Base-by-base conservation (phyloP, 1,140 invertebrate species). In the Choristoneura fumiferana region DNA sequence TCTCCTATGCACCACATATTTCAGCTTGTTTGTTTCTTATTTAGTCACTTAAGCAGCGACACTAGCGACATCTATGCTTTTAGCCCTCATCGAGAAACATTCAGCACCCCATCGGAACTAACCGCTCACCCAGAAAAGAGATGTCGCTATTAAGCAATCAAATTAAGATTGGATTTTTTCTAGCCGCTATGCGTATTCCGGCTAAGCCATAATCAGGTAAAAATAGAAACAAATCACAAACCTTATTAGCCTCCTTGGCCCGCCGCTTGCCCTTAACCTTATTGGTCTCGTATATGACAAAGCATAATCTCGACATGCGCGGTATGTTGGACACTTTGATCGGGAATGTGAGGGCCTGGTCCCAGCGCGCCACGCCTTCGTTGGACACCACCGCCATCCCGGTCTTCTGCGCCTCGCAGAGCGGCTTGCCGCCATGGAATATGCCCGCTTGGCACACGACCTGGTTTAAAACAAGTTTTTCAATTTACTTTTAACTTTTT, bases 261-360 rank as follows among this genome's bases (percentile, higher is more conserved):
- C 84, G 83, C 61, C 92, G 91, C 78, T 94, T 94, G 9, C 92
- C 92, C 85, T 94, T 95, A 1, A 91, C 90, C 73, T 95, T 95
- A 12, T 92, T 93, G 39, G 96, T 93, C 89, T 97, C 97, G 78
- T 96, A 98, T 9, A 98, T 92, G 4, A 95, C 96, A 67, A 98
- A 93, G 84, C 97, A 98, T 0, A 99, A 89, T 39, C 96, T 91
- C 1, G 97, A 95, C 93, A 95, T 96, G 34, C 96, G 91, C 0
- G 97, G 97, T 71, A 98, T 92, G 85, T 98, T 96, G 63, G 93
- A 92, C 45, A 97, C 93, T 89, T 93, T 91, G 55, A 96, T 94
- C 65, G 96, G 94, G 81, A 98, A 98, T 49, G 90, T 92, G 0
- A 98, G 80, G 35, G 92, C 92, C 72, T 97, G 93, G 58, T 97